These are phyloP conservation scores for Drosophila bifasciata DNA, from an alignment of 1,140 invertebrate species.

Conservation along the genomic window DNA sequence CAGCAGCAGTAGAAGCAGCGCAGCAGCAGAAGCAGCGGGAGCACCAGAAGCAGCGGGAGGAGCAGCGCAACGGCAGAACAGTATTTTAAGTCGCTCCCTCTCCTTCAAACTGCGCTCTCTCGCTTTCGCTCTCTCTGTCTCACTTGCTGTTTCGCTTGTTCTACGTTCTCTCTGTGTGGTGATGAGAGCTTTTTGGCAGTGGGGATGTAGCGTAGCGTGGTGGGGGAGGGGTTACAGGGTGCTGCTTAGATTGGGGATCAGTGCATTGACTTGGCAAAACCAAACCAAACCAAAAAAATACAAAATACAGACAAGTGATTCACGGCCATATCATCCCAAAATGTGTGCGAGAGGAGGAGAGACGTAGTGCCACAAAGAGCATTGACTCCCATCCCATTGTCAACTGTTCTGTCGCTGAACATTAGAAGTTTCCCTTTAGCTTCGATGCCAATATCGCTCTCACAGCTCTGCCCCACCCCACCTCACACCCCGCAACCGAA, in stretches of 20 bases:
- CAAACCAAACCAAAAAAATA: no score
- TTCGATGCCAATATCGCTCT: not conserved
- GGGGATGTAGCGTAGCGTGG: no score
- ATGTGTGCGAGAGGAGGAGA: not conserved
- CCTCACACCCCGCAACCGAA: not conserved
- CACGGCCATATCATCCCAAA: slow-evolving; percentile 11
- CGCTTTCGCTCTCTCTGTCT: not conserved
- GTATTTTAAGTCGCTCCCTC: not conserved
- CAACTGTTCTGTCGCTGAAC: no score
- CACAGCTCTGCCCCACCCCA: no score
- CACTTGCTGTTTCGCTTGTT: not conserved
- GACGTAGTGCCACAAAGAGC: slow-evolving; percentile 3
- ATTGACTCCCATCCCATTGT: not conserved
- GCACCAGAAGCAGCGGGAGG: no score
- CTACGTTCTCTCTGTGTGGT: not conserved
- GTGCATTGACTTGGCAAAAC: slow-evolving; percentile 63
- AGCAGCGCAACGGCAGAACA: not conserved
- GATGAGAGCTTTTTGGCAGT: not conserved
- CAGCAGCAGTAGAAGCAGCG: slow-evolving; percentile 13
- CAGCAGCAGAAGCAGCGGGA: slow-evolving; percentile 11
- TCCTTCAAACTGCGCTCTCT: slow-evolving; percentile 3
- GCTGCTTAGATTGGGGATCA: slow-evolving; percentile 43
- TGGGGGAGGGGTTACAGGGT: slow-evolving; percentile 6
- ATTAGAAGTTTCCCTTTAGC: no score
- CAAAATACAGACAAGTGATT: slow-evolving; percentile 29